Evolutionary conservation across 1,140 invertebrate species (phyloP).

Genomic region (Samia ricini): DNA sequence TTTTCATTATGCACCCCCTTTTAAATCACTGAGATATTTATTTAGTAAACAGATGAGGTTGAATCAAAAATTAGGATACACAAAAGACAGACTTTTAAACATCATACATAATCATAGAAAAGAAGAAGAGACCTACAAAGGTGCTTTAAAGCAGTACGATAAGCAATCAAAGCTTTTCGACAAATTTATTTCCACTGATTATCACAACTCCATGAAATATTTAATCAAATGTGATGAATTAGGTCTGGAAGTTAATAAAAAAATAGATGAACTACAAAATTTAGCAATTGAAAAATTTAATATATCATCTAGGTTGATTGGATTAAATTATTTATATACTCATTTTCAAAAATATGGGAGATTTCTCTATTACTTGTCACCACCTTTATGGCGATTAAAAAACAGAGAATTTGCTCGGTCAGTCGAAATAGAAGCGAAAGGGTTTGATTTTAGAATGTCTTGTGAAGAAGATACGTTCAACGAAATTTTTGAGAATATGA

Average conservation of each 20-base stretch:
- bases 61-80: constrained; percentile 63
- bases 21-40: constrained; percentile 41
- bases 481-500: constrained; percentile 73
- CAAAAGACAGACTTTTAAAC: constrained; percentile 77
- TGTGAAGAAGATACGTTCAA: constrained; percentile 64
- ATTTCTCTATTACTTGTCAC: constrained; percentile 81
- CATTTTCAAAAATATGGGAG: constrained; percentile 81
- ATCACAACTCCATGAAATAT: constrained; percentile 77
- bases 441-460: constrained; percentile 55
- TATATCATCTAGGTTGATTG: constrained; percentile 76
- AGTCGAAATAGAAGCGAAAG: constrained; percentile 61
- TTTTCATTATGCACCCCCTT: constrained; percentile 27
- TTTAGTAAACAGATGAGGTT: constrained; percentile 37
- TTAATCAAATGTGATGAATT: constrained; percentile 73
- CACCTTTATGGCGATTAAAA: constrained; percentile 76
- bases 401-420: constrained; percentile 67
- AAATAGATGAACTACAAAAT: constrained; percentile 59
- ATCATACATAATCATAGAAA: constrained; percentile 77
- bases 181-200: constrained; percentile 79
- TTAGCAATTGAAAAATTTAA: constrained; percentile 67
- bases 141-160: constrained; percentile 66
- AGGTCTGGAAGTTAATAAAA: constrained; percentile 55
- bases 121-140: constrained; percentile 71
- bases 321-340: constrained; percentile 79
- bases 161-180: constrained; percentile 78